Evolutionary conservation across 2,113 vertebrate species (phyloP), one percentile per base, ranked within the genome.

Genomic region (Odontophorus gujanensis): DNA sequence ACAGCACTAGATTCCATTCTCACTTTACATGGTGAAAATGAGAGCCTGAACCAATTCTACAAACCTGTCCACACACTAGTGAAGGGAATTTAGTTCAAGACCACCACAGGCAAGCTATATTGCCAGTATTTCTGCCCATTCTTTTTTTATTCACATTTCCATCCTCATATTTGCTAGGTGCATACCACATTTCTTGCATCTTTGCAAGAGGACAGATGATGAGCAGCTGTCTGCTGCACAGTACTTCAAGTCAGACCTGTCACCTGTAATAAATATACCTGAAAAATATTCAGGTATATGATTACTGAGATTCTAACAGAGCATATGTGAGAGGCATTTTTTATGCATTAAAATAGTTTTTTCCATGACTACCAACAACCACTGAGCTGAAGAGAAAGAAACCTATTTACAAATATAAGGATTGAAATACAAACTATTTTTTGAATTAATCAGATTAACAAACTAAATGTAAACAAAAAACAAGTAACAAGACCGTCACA

Each of bases 221-320:
- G 51, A 89, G 71, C n/a, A 90, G 26, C 45, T 76, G 32, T 13
- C 57, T 83, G 20, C 12, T 93, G 53, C 66, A 43, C 53, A 28
- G 77, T 13, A 30, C 58, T 50, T 62, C 55, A 81, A 19, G 43
- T 48, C 92, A 87, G 81, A 91, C n/a, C 89, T 95, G 66, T 67
- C 81, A 69, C 55, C 55, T 91, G 74, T 76, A 93, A 92, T 85
- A 53, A 69, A 85, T 40, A 58, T 20, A 66, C 19, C 19, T 48
- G 26, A 57, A 80, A 90, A 92, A 73, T 42, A 48, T 77, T 92
- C 63, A 79, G 82, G 67, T 18, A 85, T 85, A 81, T 0, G 0
- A 50, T 87, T 71, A 36, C 74, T 76, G 16, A 62, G 50, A 55
- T 89, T 80, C 48, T 47, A 87, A 73, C n/a, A 34, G 67, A 92